phyloP scores from a whole-genome alignment of 2,888 invertebrate species.

The Theretra japonica region DNA sequence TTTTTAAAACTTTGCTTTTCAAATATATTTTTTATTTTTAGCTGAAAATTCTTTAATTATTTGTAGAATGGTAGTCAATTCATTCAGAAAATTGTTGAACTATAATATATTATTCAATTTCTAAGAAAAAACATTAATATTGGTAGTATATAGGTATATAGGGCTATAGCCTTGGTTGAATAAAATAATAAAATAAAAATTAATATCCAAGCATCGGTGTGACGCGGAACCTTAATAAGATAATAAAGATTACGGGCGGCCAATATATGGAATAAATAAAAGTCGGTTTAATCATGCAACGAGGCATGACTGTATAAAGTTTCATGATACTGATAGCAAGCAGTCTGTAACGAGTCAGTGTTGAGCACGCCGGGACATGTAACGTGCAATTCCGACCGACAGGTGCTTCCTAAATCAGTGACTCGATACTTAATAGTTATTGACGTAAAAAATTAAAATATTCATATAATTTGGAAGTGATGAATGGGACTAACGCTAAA shows the following conservation, averaged over 20 bases:
- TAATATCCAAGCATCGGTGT: not conserved
- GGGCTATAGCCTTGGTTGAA: no score
- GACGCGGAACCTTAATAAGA: not conserved
- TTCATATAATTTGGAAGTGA: conserved; percentile 43
- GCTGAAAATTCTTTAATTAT: no score
- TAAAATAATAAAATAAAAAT: not conserved
- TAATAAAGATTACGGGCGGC: conserved; percentile 24
- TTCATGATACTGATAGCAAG: conserved; percentile 31
- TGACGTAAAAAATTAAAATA: no score
- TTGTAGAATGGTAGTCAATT: no score
- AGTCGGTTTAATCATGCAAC: conserved; percentile 28
- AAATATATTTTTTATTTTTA: no score
- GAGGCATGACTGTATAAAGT: conserved; percentile 22
- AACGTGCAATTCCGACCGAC: conserved; percentile 9
- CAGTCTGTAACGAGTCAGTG: conserved; percentile 39
- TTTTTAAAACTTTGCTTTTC: no score
- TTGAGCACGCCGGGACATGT: conserved; percentile 36
- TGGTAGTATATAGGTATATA: no score
- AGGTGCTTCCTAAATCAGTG: conserved; percentile 20
- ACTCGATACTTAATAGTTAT: conserved; percentile 15
- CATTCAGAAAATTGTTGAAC: no score
- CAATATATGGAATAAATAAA: conserved; percentile 29
- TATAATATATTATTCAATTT: no score
- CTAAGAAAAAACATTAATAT: no score
- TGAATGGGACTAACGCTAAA: conserved; percentile 41